A percentile compares a stretch with the other conserved stretches of the same genome.
These are phyloP conservation scores for Holcopasites calliopsidis DNA, from an alignment of 1,140 invertebrate species.

Conservation along the genomic window DNA sequence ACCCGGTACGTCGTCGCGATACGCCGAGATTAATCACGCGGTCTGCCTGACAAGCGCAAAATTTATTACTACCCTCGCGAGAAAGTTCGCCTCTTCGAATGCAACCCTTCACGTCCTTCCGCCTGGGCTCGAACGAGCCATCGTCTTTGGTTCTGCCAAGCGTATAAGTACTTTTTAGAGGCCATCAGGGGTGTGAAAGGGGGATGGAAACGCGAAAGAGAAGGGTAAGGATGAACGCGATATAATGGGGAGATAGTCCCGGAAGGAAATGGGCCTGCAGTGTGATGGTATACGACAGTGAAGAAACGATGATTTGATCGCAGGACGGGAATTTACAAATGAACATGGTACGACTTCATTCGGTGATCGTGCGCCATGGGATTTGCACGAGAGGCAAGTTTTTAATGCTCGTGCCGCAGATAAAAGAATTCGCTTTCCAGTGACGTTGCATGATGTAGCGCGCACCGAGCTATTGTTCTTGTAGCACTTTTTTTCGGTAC, in stretches of 20 bases:
- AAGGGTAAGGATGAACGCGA: neutral
- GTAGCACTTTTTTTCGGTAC: neutral
- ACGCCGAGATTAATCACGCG: constrained; percentile 39
- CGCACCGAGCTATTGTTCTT: constrained; percentile 18
- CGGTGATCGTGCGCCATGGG: neutral
- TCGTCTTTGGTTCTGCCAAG: neutral
- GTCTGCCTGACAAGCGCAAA: constrained; percentile 6
- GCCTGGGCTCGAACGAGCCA: too few relatives aligned
- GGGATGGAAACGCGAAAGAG: neutral
- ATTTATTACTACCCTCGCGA: constrained; percentile 38
- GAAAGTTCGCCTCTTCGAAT: constrained; percentile 13
- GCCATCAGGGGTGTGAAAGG: neutral
- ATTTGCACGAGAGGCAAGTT: neutral
- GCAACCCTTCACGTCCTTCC: too few relatives aligned
- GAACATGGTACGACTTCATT: constrained; percentile 21
- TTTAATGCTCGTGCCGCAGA: neutral
- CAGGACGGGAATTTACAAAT: constrained; percentile 6
- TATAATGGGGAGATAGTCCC: constrained; percentile 17
- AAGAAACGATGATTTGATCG: constrained; percentile 24
- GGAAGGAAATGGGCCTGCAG: neutral
- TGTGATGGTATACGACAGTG: neutral
- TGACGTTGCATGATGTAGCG: neutral
- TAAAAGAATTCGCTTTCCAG: constrained; percentile 25
- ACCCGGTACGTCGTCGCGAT: constrained; percentile 30
- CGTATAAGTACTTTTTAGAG: neutral